phyloP scores from a whole-genome alignment of 2,888 invertebrate genomes.

The Halocaridina rubra region DNA sequence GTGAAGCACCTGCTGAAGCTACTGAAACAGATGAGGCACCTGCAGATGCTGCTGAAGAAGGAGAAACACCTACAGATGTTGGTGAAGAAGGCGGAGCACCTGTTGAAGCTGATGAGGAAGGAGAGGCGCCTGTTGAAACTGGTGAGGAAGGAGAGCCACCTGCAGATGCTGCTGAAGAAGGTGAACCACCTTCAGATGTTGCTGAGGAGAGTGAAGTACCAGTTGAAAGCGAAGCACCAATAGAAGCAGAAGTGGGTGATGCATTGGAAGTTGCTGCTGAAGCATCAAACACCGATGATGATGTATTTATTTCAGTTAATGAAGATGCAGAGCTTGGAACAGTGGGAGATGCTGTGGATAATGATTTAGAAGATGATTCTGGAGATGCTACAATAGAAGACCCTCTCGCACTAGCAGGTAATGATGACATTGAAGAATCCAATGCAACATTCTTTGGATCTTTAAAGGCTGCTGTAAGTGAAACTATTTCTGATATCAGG shows the following conservation, averaged over 20 bases:
- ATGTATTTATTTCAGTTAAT: background rate
- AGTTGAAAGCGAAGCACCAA: slow-evolving; percentile 6
- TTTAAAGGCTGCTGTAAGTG: background rate
- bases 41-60: background rate
- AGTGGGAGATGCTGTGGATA: background rate
- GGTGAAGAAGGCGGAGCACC: background rate
- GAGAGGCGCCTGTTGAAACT: background rate
- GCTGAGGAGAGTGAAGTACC: background rate
- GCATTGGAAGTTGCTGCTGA: slow-evolving; percentile 12
- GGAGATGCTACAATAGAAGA: background rate
- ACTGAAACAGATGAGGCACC: background rate
- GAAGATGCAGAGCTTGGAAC: background rate
- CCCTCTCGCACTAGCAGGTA: too few species aligned
- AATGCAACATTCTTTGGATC: background rate
- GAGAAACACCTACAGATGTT: background rate
- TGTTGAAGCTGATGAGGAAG: background rate
- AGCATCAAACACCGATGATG: background rate
- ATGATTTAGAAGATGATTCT: background rate
- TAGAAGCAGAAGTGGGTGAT: background rate
- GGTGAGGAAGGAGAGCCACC: background rate
- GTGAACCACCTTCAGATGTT: background rate
- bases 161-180: background rate
- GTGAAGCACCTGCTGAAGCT: background rate
- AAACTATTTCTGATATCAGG: background rate
- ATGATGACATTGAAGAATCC: background rate